These are phyloP conservation scores for Melanerpes aurifrons DNA, from an alignment of 2,113 vertebrate genomes.

Conservation along the genomic window DNA sequence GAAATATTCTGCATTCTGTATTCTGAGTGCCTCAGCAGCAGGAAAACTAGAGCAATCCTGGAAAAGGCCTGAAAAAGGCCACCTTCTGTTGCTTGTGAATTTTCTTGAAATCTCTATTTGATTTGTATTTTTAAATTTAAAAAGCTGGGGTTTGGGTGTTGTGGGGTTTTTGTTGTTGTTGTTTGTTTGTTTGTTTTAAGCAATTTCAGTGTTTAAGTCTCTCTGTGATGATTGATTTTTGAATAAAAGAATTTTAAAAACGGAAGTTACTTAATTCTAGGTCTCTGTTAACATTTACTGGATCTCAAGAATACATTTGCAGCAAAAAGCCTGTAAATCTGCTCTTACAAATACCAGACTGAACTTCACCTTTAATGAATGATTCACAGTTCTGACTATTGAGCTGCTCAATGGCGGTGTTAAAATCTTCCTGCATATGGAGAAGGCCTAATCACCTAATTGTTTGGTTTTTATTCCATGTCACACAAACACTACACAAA, in stretches of 20 bases:
- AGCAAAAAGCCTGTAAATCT: constrained; percentile 23
- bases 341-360: neutral
- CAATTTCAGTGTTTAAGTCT: neutral
- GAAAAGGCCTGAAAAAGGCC: neutral
- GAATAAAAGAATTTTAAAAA: neutral
- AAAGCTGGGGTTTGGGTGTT: neutral
- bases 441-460: neutral
- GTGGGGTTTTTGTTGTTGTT: neutral
- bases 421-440: constrained; percentile 53
- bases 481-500: neutral
- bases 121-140: neutral
- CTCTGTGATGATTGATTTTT: neutral
- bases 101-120: neutral
- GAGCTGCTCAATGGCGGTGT: constrained; percentile 36
- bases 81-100: neutral
- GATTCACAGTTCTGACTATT: constrained; percentile 67
- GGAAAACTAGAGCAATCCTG: neutral
- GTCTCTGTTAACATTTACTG: neutral
- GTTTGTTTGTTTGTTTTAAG: neutral
- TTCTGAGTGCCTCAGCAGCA: neutral
- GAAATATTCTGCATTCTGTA: neutral
- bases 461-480: constrained; percentile 38
- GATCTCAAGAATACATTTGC: neutral
- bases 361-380: constrained; percentile 58
- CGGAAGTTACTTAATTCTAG: neutral